These are phyloP conservation scores for Miniopterus natalensis DNA, from an alignment of 2,113 vertebrate species.

Conservation along the genomic window DNA sequence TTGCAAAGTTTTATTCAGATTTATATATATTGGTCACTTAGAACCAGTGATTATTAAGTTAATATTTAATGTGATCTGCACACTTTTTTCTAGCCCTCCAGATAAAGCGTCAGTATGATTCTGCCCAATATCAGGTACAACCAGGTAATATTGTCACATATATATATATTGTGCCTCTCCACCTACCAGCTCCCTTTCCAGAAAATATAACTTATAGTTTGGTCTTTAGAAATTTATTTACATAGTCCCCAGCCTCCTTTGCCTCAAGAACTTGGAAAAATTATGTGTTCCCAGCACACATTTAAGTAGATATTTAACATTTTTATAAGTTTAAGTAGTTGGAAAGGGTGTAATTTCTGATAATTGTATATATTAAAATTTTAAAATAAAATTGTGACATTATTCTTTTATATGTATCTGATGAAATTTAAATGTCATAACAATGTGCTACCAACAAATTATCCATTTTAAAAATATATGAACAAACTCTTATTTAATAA, in stretches of 20 bases:
- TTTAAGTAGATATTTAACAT: background rate
- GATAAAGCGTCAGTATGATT: background rate
- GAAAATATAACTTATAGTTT: background rate
- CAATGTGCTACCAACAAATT: background rate
- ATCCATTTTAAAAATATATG: conserved; percentile 11
- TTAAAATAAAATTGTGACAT: conserved; percentile 29
- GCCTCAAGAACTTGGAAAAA: background rate
- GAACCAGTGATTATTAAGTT: background rate
- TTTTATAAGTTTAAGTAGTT: conserved; percentile 10
- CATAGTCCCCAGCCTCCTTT: no score
- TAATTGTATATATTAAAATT: conserved; percentile 13
- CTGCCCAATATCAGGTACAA: background rate
- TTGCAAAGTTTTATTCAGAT: background rate
- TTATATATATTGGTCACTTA: background rate
- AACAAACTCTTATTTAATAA: conserved; percentile 32
- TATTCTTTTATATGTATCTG: background rate
- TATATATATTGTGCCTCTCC: background rate
- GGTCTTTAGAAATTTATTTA: background rate
- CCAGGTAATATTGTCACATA: background rate
- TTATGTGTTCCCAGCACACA: background rate
- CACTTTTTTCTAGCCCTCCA: background rate
- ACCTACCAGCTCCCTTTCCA: background rate
- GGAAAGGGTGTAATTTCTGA: background rate
- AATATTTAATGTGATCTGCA: background rate
- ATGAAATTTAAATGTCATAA: conserved; percentile 31